phyloP scores from a whole-genome alignment of 1,140 invertebrate genomes.

The Drosophila carrolli region DNA sequence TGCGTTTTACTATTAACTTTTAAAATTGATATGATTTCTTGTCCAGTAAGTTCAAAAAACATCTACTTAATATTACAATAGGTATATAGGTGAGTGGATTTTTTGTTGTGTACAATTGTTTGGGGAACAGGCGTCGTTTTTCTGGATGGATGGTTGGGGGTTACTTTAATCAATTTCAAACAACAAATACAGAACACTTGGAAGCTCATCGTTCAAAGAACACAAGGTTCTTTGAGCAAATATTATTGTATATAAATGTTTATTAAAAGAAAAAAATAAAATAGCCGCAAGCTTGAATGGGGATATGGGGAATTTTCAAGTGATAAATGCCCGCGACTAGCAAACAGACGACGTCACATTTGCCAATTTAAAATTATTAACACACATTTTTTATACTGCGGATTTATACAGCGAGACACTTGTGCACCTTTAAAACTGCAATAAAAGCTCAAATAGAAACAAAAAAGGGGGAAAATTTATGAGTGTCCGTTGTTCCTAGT shows the following conservation, averaged over 20 bases:
- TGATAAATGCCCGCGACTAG: slow-evolving; percentile 35
- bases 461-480: slow-evolving; percentile 31
- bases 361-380: slow-evolving; percentile 45
- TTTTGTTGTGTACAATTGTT: slow-evolving; percentile 55
- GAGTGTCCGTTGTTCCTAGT: slow-evolving; percentile 21
- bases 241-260: slow-evolving; percentile 59
- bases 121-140: slow-evolving; percentile 54
- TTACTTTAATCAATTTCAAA: slow-evolving; percentile 77
- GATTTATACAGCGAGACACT: slow-evolving; percentile 7
- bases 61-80: too few species aligned
- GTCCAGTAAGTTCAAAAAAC: too few species aligned
- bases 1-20: too few species aligned
- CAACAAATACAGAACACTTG: slow-evolving; percentile 65
- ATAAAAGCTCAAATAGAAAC: slow-evolving; percentile 18
- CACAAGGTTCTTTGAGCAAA: slow-evolving; percentile 67
- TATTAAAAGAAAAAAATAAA: slow-evolving; percentile 32
- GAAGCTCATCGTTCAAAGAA: slow-evolving; percentile 54
- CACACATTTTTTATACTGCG: slow-evolving; percentile 13
- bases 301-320: slow-evolving; percentile 10
- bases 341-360: slow-evolving; percentile 55
- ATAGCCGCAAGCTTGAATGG: slow-evolving; percentile 1
- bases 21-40: too few species aligned
- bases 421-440: slow-evolving; percentile 44
- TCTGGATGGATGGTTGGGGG: slow-evolving; percentile 45
- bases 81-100: too few species aligned